Base-by-base conservation (phyloP, 1,140 invertebrate species). In the Eriocheir sinensis region DNA sequence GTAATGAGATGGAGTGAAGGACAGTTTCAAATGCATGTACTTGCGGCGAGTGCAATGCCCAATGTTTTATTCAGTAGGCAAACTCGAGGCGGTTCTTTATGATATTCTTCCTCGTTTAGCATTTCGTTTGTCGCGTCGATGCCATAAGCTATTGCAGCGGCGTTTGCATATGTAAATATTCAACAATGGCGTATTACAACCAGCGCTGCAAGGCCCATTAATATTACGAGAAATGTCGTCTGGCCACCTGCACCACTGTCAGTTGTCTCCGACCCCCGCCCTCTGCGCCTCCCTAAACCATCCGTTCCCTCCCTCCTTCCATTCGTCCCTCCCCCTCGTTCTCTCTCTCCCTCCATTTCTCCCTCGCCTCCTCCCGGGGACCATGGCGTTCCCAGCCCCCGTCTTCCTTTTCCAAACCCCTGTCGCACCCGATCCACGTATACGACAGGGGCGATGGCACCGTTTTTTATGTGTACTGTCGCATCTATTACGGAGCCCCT, bases 91-190 rank as follows among this genome's bases (percentile, higher is more conserved):
- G 60, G 60, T 72, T 72, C 60, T 72, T 72, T 72, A 72, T 72
- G 60, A 72, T 72, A 72, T 72, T 72, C 60, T 72, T 72, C 8
- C 60, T 72, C 60, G 60, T 72, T 72, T 72, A 72, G 60, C 60
- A 72, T 72, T 72, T 72, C n/a, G 60, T 21, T 72, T 72, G 60
- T 72, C 60, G 60, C 60, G 60, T 72, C 60, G 60, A 72, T 72
- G 60, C 60, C 60, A 72, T 72, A 72, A 72, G 60, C 60, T 72
- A 72, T 72, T 72, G 60, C n/a, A n/a, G 60, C 60, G 88, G 38
- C 53, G 91, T 92, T 92, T 92, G 91, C 91, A 92, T 92, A 92
- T 92, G 91, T 92, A 81, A 81, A 92, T 92, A 81, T 48, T 72
- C 36, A 80, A 92, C 91, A 92, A 79, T 80, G 60, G 0, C 80